Evolutionary conservation across 1,140 invertebrate genomes (phyloP).

Genomic region (Drosophila mojavensis): DNA sequence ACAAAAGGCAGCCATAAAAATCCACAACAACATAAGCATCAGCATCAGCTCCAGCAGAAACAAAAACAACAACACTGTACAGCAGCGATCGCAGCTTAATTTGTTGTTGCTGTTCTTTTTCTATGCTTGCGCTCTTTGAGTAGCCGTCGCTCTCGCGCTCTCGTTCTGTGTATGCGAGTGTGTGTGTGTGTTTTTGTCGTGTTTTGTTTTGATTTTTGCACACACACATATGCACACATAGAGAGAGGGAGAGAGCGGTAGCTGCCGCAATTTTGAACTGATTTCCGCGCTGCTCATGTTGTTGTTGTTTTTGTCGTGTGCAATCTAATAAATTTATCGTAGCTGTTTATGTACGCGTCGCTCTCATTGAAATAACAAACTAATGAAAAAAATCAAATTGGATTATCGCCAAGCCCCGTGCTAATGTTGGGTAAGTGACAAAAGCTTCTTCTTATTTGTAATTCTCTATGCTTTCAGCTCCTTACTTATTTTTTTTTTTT

Average conservation of each 20-base stretch:
- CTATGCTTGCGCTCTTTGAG: slow-evolving; percentile 30
- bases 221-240: slow-evolving; percentile 18
- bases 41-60: slow-evolving; percentile 14
- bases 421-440: slow-evolving; percentile 46
- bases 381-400: slow-evolving; percentile 47
- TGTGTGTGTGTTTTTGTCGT: slow-evolving; percentile 40
- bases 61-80: slow-evolving; percentile 39
- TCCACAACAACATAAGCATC: slow-evolving; percentile 18
- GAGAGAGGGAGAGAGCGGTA: not conserved
- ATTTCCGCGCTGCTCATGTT: slow-evolving; percentile 45
- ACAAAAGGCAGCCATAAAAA: slow-evolving; percentile 35
- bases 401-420: slow-evolving; percentile 39
- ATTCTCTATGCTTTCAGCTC: not conserved
- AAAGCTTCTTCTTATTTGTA: slow-evolving; percentile 5
- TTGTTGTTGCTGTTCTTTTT: slow-evolving; percentile 33
- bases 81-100: slow-evolving; percentile 34
- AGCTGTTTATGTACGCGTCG: slow-evolving; percentile 43
- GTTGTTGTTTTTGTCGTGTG: slow-evolving; percentile 35
- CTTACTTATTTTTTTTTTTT: not conserved
- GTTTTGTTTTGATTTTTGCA: slow-evolving; percentile 59
- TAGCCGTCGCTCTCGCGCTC: slow-evolving; percentile 14
- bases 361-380: slow-evolving; percentile 40
- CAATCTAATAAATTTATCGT: slow-evolving; percentile 56
- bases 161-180: not conserved
- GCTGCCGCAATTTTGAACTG: slow-evolving; percentile 47